These are phyloP conservation scores for Trematomus loennbergii DNA, from an alignment of 2,113 vertebrate species.

Conservation along the genomic window DNA sequence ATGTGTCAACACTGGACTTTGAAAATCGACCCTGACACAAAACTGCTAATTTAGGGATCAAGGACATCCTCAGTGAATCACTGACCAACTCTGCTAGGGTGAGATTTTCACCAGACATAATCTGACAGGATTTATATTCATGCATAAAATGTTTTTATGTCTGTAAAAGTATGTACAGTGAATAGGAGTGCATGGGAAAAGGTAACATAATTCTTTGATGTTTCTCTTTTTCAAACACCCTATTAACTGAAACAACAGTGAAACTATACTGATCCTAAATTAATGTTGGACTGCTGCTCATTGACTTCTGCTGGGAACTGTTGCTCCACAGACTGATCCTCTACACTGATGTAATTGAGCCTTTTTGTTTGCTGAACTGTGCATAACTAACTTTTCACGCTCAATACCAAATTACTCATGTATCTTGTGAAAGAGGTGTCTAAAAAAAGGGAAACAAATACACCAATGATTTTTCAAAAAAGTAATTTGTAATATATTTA, in stretches of 20 bases:
- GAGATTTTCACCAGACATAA: neutral
- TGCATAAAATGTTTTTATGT: neutral
- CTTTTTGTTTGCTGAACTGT: neutral
- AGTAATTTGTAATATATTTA: neutral
- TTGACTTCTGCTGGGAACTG: neutral
- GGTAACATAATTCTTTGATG: neutral
- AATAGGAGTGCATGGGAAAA: neutral
- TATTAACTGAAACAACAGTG: neutral
- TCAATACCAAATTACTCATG: neutral
- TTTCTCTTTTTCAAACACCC: too few relatives aligned
- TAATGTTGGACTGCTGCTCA: neutral
- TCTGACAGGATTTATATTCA: neutral
- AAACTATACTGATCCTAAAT: neutral
- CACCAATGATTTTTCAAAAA: neutral
- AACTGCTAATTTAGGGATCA: neutral
- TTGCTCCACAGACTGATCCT: neutral
- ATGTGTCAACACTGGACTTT: neutral
- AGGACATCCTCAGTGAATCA: neutral
- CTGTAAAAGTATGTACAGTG: neutral
- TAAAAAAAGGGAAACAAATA: neutral
- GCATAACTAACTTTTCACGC: neutral
- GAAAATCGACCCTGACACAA: neutral
- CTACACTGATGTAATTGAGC: neutral
- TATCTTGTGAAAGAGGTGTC: neutral
- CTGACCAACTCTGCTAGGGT: too few relatives aligned